phyloP scores from a whole-genome alignment of 2,113 vertebrate species.

The Tricholaema leucomelas region DNA sequence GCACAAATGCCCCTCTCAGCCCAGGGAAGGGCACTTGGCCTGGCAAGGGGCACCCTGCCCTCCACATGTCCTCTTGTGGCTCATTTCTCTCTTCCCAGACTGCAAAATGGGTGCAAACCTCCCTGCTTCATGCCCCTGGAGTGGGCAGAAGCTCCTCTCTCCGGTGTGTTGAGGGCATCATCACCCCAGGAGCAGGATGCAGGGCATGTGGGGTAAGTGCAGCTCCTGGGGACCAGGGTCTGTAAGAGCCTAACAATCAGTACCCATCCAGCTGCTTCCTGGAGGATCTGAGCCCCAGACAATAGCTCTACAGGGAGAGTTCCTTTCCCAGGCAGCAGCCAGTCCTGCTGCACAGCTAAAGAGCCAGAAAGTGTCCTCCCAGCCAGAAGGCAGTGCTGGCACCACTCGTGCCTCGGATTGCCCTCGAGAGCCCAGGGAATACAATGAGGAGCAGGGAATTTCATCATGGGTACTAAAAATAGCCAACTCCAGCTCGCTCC shows the following conservation, averaged over 20 bases:
- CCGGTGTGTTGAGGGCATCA: neutral
- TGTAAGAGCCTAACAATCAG: slow-evolving; percentile 10
- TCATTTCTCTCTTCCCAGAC: neutral
- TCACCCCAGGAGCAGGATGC: neutral
- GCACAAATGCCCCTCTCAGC: neutral
- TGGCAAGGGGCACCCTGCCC: neutral
- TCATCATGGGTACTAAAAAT: neutral
- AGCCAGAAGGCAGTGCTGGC: neutral
- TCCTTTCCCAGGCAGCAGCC: slow-evolving; percentile 64
- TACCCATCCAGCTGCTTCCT: slow-evolving; percentile 61
- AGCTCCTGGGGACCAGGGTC: neutral
- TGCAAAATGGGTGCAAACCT: neutral
- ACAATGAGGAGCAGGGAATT: neutral
- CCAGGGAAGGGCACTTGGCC: neutral
- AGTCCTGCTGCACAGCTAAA: neutral
- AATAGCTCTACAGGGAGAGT: slow-evolving; percentile 58
- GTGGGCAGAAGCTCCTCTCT: fast-evolving
- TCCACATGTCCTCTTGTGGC: fast-evolving
- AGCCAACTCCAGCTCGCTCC: neutral
- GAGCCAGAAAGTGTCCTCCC: neutral
- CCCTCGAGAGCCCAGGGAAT: neutral
- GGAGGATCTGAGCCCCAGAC: slow-evolving; percentile 6
- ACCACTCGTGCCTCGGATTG: neutral
- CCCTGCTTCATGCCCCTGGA: neutral
- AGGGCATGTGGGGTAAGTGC: neutral